Base-by-base conservation (phyloP, 2,888 invertebrate genomes). In the Dione juno region DNA sequence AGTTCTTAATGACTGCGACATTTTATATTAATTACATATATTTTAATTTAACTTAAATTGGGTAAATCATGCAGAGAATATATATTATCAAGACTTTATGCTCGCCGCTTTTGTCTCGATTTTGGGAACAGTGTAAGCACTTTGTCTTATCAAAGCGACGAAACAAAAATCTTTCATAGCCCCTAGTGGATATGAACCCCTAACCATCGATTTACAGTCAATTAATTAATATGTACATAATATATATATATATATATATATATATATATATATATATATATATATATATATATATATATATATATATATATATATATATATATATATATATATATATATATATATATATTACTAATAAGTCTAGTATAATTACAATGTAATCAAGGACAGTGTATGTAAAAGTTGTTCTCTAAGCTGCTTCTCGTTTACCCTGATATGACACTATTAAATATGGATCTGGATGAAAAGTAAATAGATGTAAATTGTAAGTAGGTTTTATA, bases 381-480 rank as follows among this genome's bases (percentile, higher is more conserved):
- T 59, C 41, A 73, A 73, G 73, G 73, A 66, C 73, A 61, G 65
- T 65, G 67, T 71, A 59, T 58, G 71, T 73, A 73, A 73, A 73
- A 73, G 73, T 73, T 73, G 73, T 71, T 73, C 64, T 69, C 69
- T 69, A 69, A 67, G 71, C 68, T 71, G 66, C 65, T 68, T 50
- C 57, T 66, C 37, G 66, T 69, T 66, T 67, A 45, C 68, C 61
- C 45, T 68, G 68, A 53, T 63, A 35, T 67, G 35, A 48, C n/a
- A 13, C 35, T n/a, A n/a, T 63, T 16, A 37, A 64, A 37, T 64
- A 64, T 64, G 50, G 48, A 64, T 64, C 37, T 64, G 21, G 58
- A 43, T 40, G 21, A 19, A 50, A 16, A 53, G 40, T 45, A 63
- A 16, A 48, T 58, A 41, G 7, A 19, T 37, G n/a, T 50, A 50